phyloP scores from a whole-genome alignment of 2,888 invertebrate species.

The Biston stratarius region DNA sequence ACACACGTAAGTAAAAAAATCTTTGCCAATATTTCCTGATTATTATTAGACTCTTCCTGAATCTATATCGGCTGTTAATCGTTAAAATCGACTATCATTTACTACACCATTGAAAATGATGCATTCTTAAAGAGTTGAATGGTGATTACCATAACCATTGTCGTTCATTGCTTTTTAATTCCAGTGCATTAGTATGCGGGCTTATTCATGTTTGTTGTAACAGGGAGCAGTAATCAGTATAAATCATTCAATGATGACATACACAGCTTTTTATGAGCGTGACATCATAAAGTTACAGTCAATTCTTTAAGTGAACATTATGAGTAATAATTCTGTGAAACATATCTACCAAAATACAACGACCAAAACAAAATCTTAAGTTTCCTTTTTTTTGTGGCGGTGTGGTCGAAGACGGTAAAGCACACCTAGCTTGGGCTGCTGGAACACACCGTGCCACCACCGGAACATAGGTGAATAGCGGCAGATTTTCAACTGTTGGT shows the following conservation, averaged over 20 bases:
- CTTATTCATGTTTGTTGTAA: constrained; percentile 19
- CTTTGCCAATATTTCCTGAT: not conserved
- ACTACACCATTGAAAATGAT: constrained; percentile 24
- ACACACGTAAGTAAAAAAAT: too few relatives aligned
- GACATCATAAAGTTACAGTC: not conserved
- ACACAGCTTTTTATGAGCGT: constrained; percentile 10
- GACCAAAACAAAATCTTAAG: too few relatives aligned
- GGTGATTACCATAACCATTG: constrained; percentile 14
- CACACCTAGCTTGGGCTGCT: too few relatives aligned
- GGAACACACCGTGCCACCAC: too few relatives aligned
- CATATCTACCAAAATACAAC: too few relatives aligned
- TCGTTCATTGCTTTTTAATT: constrained; percentile 34
- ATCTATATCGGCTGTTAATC: constrained; percentile 8
- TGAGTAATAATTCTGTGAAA: too few relatives aligned
- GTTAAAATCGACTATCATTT: constrained; percentile 9
- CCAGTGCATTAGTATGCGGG: constrained; percentile 28
- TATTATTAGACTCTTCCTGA: not conserved
- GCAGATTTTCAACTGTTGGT: too few relatives aligned
- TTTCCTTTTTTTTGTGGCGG: too few relatives aligned
- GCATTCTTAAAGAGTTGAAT: constrained; percentile 28
- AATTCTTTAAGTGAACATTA: too few relatives aligned
- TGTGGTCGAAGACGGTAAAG: too few relatives aligned
- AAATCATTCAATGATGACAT: constrained; percentile 17
- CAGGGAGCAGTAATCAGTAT: constrained; percentile 13
- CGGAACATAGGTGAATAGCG: too few relatives aligned